Evolutionary conservation across 2,888 invertebrate species (phyloP).

Genomic region (Fragum fragum): DNA sequence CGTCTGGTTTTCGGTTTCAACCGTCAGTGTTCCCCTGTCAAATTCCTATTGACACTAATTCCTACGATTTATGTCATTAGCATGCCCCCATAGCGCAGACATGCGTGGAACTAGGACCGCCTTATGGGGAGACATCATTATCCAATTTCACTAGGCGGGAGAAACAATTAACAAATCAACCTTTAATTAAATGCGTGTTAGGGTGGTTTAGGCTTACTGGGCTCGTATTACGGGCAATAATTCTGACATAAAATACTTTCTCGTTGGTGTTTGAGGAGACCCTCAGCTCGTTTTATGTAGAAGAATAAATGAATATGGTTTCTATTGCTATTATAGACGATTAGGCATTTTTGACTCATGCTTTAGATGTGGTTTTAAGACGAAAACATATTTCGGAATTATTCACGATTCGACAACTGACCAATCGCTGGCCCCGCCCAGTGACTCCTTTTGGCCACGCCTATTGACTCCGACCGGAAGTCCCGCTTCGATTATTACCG

Average conservation of each 20-base stretch:
- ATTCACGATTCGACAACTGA: too few species aligned
- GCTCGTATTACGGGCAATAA: neutral
- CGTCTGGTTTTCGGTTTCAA: constrained; percentile 19
- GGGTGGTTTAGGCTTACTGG: constrained; percentile 5
- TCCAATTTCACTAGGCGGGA: constrained; percentile 62
- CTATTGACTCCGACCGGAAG: too few species aligned
- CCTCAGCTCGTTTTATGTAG: too few species aligned
- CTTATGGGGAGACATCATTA: constrained; percentile 62
- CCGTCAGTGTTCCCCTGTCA: constrained; percentile 17
- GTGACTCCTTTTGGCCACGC: too few species aligned
- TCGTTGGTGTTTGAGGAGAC: neutral
- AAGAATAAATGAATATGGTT: too few species aligned
- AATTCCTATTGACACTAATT: constrained; percentile 56
- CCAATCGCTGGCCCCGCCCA: too few species aligned
- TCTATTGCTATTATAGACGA: too few species aligned
- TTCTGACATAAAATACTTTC: neutral
- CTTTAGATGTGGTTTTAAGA: too few species aligned
- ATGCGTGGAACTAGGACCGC: constrained; percentile 37
- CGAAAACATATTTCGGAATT: too few species aligned
- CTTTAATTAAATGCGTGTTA: constrained; percentile 43
- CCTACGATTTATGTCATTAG: constrained; percentile 51
- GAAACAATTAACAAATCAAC: constrained; percentile 64
- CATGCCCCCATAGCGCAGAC: constrained; percentile 27
- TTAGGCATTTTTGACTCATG: too few species aligned
- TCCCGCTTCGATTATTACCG: too few species aligned